Conservation (phyloP, 1,140 invertebrate species). For the Capitella teleta region DNA sequence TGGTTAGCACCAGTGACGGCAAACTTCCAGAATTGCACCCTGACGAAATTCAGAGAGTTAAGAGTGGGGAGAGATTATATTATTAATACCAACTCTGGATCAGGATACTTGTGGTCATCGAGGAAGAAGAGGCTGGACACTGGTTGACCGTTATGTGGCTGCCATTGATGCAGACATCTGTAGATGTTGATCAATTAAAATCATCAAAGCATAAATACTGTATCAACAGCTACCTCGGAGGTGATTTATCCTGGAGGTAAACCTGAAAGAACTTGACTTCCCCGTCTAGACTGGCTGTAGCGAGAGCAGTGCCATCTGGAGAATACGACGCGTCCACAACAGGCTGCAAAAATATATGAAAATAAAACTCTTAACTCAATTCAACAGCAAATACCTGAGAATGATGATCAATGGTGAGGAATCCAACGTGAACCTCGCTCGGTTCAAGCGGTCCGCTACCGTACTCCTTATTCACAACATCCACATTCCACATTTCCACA, state of each 20-base stretch:
- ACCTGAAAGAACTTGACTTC: constrained; percentile 84
- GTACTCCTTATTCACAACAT: constrained; percentile 45
- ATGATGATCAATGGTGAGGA: constrained; percentile 58
- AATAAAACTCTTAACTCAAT: not conserved
- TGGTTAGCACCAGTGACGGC: constrained; percentile 78
- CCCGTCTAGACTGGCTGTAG: constrained; percentile 75
- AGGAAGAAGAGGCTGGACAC: constrained; percentile 79
- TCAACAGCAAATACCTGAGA: too few species aligned
- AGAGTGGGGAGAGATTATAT: too few species aligned
- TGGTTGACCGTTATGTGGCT: constrained; percentile 73
- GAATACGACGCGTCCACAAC: constrained; percentile 80
- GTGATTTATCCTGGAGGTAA: constrained; percentile 41
- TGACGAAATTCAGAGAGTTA: too few species aligned
- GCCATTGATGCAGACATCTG: constrained; percentile 77
- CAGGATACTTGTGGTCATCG: constrained; percentile 74
- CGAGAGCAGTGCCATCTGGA: constrained; percentile 82
- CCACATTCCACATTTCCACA: constrained; percentile 56
- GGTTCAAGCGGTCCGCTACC: constrained; percentile 43
- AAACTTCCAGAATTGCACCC: constrained; percentile 84
- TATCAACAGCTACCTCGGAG: constrained; percentile 28
- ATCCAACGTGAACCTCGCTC: constrained; percentile 46
- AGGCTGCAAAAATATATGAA: constrained; percentile 41
- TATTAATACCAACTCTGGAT: constrained; percentile 70
- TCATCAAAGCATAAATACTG: not conserved
- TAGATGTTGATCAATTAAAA: constrained; percentile 4